These are phyloP conservation scores for Dasysyrphus albostriatus DNA, from an alignment of 2,888 invertebrate genomes.

Conservation along the genomic window DNA sequence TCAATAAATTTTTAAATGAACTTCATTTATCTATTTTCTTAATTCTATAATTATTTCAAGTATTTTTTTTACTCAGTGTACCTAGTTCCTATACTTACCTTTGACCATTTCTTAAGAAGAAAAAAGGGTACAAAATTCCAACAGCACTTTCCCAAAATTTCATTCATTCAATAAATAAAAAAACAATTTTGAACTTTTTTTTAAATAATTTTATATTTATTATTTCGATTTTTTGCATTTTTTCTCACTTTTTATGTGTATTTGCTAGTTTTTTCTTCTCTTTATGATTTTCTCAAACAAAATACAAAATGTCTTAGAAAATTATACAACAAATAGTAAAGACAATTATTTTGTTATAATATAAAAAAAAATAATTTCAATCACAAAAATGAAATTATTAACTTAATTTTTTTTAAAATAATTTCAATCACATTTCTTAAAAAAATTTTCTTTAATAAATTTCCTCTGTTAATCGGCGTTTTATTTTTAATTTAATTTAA, in stretches of 20 bases:
- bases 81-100: too few relatives aligned
- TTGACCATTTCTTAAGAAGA: too few relatives aligned
- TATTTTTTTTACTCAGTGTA: too few relatives aligned
- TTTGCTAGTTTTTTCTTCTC: conserved; percentile 25
- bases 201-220: conserved; percentile 62
- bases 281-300: conserved; percentile 30
- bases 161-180: not conserved
- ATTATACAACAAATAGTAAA: conserved; percentile 31
- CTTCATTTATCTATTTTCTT: too few relatives aligned
- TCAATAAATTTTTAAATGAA: too few relatives aligned
- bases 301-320: conserved; percentile 33
- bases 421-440: conserved; percentile 64
- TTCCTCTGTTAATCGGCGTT: conserved; percentile 23
- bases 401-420: conserved; percentile 22
- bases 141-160: too few relatives aligned
- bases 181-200: conserved; percentile 22
- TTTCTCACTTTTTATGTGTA: conserved; percentile 16
- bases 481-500: conserved; percentile 55
- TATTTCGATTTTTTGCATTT: conserved; percentile 58
- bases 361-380: conserved; percentile 30
- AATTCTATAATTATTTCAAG: too few relatives aligned
- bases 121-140: too few relatives aligned
- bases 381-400: conserved; percentile 4
- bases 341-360: conserved; percentile 12
- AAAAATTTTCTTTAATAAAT: conserved; percentile 25